phyloP scores from a whole-genome alignment of 2,797 vertebrate genomes.

The Ciconia nigra region DNA sequence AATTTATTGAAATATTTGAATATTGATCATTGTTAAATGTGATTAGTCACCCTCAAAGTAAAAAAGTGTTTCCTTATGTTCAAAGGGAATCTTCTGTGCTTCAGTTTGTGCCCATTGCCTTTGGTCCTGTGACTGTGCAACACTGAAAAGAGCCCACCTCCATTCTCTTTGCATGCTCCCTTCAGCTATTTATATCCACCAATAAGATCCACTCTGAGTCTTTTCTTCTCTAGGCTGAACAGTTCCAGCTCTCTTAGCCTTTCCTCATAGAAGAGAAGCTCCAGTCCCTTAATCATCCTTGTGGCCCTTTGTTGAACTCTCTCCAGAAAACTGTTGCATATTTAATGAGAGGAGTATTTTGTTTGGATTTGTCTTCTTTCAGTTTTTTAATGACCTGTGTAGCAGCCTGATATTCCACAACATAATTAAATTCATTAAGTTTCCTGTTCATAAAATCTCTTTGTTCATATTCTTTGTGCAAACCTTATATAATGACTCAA shows the following conservation, averaged over 20 bases:
- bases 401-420: background rate
- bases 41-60: background rate
- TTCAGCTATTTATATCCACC: background rate
- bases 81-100: background rate
- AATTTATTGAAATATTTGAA: background rate
- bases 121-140: background rate
- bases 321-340: background rate
- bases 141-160: background rate
- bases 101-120: background rate
- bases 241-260: background rate
- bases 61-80: background rate
- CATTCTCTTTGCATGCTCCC: background rate
- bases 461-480: background rate
- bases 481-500: background rate
- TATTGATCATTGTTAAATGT: background rate
- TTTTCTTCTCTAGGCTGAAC: background rate
- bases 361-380: background rate
- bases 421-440: background rate
- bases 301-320: background rate
- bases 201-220: background rate
- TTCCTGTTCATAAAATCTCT: background rate
- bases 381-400: background rate
- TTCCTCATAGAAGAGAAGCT: background rate
- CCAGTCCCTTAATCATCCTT: background rate
- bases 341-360: background rate